Evolutionary conservation across 2,113 vertebrate genomes (phyloP).

Genomic region (Lampris incognitus): DNA sequence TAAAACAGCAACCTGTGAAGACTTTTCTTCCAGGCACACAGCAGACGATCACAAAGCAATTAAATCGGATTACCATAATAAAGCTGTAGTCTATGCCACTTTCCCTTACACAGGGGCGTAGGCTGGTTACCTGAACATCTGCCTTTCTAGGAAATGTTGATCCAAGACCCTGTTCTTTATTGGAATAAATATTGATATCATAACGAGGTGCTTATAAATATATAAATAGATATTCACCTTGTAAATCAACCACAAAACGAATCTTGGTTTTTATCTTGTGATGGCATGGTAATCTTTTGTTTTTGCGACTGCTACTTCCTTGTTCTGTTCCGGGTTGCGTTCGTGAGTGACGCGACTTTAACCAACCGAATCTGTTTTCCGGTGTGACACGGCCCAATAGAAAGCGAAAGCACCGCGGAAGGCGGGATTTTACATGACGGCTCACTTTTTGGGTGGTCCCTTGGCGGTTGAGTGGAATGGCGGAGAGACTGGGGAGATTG

Average conservation of each 20-base stretch:
- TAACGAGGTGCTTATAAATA: not conserved
- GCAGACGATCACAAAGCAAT: not conserved
- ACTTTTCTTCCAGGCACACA: not conserved
- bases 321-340: conserved; percentile 65
- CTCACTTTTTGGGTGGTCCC: conserved; percentile 54
- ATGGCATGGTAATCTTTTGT: conserved; percentile 49
- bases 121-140: conserved; percentile 64
- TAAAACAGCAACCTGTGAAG: not conserved
- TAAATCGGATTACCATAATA: not conserved
- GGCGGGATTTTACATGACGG: conserved; percentile 48
- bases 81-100: conserved; percentile 32
- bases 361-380: conserved; percentile 49
- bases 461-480: conserved; percentile 40
- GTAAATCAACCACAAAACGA: conserved; percentile 1
- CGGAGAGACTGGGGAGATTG: not conserved
- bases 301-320: conserved; percentile 74
- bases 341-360: conserved; percentile 47
- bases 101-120: conserved; percentile 69
- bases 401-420: not conserved
- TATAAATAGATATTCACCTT: conserved; percentile 21
- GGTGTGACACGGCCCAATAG: conserved; percentile 37
- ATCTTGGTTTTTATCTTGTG: conserved; percentile 20
- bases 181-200: not conserved
- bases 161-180: conserved; percentile 5
- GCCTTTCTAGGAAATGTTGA: conserved; percentile 19